Evolutionary conservation across 2,113 vertebrate species (phyloP).

Genomic region (Pygoscelis antarcticus): DNA sequence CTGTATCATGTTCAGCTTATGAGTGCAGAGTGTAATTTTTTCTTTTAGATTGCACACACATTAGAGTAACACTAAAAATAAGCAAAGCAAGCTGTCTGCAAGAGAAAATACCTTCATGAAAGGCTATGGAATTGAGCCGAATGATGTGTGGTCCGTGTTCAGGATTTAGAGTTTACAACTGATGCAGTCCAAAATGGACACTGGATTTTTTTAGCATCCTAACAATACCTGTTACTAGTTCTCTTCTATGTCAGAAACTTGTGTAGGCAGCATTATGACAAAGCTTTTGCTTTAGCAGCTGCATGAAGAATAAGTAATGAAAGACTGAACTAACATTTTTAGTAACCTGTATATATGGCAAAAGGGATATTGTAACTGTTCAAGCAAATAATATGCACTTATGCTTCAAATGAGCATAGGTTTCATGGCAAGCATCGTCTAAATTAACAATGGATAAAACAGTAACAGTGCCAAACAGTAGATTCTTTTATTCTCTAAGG

Average conservation of each 20-base stretch:
- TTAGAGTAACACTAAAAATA: neutral
- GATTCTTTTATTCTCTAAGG: neutral
- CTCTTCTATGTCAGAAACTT: neutral
- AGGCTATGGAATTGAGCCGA: neutral
- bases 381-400: neutral
- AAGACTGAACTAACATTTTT: neutral
- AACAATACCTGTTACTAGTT: neutral
- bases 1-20: neutral
- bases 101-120: neutral
- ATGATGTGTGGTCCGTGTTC: neutral
- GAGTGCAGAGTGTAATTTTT: neutral
- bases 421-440: neutral
- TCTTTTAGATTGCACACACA: neutral
- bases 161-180: neutral
- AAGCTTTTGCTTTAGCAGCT: constrained; percentile 5
- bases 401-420: neutral
- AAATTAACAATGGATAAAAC: neutral
- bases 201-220: neutral
- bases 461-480: neutral
- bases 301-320: neutral
- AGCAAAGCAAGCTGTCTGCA: neutral
- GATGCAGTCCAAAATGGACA: neutral
- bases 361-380: neutral
- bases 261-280: neutral
- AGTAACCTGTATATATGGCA: neutral